Evolutionary conservation across 2,113 vertebrate species (phyloP).

Genomic region (Perca fluviatilis): DNA sequence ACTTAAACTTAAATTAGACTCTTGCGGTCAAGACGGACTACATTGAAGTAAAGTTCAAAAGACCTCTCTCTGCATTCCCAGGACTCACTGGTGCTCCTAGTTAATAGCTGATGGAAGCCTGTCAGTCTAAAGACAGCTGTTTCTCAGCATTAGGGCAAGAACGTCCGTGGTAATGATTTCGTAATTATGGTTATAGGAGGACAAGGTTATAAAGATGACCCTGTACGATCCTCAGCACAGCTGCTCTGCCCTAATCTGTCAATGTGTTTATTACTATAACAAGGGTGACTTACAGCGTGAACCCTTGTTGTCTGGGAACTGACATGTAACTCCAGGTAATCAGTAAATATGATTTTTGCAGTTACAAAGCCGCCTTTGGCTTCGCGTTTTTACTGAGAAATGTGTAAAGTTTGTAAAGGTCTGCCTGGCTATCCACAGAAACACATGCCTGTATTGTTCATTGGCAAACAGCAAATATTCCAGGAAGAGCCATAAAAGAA

Average conservation of each 20-base stretch:
- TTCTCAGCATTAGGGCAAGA: slow-evolving; percentile 55
- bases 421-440: not conserved
- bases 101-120: slow-evolving; percentile 42
- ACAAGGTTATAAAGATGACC: slow-evolving; percentile 59
- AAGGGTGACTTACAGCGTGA: slow-evolving; percentile 28
- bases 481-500: slow-evolving; percentile 44
- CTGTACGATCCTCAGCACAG: slow-evolving; percentile 53
- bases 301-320: slow-evolving; percentile 40
- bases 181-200: slow-evolving; percentile 75
- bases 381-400: not conserved
- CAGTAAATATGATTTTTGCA: not conserved
- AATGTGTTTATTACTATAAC: slow-evolving; percentile 61
- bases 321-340: slow-evolving; percentile 28
- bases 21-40: slow-evolving; percentile 10
- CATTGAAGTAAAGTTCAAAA: slow-evolving; percentile 50
- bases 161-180: slow-evolving; percentile 61
- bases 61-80: slow-evolving; percentile 52
- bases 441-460: not conserved
- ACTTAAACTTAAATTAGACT: slow-evolving; percentile 5
- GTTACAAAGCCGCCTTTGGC: not conserved
- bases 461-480: slow-evolving; percentile 43
- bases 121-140: slow-evolving; percentile 73
- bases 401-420: not conserved
- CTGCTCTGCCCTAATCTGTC: slow-evolving; percentile 58
- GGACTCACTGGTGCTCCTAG: slow-evolving; percentile 18